phyloP scores from a whole-genome alignment of 2,888 invertebrate species.

The Drosophila percnosoma region DNA sequence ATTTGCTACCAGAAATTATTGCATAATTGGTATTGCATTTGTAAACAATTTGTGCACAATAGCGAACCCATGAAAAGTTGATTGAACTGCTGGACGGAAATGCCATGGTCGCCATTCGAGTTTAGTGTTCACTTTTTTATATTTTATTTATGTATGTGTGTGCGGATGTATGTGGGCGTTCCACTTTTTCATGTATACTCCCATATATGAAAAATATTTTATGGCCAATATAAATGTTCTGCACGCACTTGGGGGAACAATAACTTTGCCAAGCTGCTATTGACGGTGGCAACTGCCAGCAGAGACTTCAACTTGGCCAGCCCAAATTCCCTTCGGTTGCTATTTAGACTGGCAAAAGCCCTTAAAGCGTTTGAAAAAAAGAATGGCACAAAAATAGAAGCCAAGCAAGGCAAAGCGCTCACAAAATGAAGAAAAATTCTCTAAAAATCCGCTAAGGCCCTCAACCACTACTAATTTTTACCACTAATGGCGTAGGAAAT shows the following conservation, averaged over 20 bases:
- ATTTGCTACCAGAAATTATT: constrained; percentile 74
- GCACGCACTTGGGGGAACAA: constrained; percentile 74
- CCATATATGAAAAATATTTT: constrained; percentile 64
- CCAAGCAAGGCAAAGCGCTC: constrained; percentile 24
- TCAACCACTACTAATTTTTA: not conserved
- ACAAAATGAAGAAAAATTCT: constrained; percentile 32
- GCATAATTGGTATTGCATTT: constrained; percentile 76
- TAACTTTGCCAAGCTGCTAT: constrained; percentile 67
- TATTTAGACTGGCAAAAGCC: constrained; percentile 47
- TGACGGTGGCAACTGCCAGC: constrained; percentile 69
- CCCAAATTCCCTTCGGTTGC: constrained; percentile 43
- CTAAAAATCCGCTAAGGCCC: not conserved
- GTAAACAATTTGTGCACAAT: constrained; percentile 75
- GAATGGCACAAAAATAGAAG: constrained; percentile 42
- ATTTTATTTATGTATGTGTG: not conserved
- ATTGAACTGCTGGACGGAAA: constrained; percentile 60
- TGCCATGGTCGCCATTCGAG: constrained; percentile 19
- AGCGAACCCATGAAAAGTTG: constrained; percentile 66
- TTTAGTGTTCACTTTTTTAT: constrained; percentile 17
- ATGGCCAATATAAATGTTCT: constrained; percentile 76
- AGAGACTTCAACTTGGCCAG: constrained; percentile 41
- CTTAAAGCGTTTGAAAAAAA: constrained; percentile 48
- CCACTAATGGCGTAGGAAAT: constrained; percentile 12
- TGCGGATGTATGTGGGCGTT: constrained; percentile 2
- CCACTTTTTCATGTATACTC: constrained; percentile 48